These are phyloP conservation scores for Gastracanthus pulcherrimus DNA, from an alignment of 2,888 invertebrate species.

Conservation along the genomic window DNA sequence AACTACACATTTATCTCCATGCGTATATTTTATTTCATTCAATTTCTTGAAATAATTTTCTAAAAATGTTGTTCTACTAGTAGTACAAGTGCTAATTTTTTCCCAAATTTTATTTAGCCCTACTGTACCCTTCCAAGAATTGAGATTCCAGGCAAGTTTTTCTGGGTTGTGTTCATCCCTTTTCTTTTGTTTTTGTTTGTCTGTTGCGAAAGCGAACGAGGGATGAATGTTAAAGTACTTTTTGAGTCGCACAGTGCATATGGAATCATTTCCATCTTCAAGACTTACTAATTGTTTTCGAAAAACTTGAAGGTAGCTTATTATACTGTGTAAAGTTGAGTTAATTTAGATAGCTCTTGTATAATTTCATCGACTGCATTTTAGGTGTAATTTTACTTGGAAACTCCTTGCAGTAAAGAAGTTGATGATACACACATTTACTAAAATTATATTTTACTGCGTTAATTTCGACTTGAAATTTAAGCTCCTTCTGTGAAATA, in stretches of 20 bases:
- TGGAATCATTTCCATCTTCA: neutral
- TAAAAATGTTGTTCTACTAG: no score
- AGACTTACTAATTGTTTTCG: constrained; percentile 1
- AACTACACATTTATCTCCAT: no score
- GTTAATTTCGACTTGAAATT: no score
- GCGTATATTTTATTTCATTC: no score
- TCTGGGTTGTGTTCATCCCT: neutral
- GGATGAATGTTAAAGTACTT: neutral
- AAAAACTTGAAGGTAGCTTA: no score
- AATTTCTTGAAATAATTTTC: no score
- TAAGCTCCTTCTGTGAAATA: no score
- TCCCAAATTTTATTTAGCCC: neutral
- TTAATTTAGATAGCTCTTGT: neutral
- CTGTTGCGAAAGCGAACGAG: neutral
- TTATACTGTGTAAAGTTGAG: neutral
- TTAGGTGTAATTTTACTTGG: neutral
- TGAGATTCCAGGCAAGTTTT: constrained; percentile 14
- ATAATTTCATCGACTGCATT: neutral
- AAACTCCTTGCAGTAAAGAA: no score
- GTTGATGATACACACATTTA: neutral
- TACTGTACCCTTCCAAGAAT: no score
- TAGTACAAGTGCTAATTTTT: neutral
- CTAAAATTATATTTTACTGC: neutral
- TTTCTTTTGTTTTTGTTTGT: neutral
- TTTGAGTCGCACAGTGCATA: neutral